A percentile compares a stretch with the other conserved stretches of the same genome.
phyloP scores from a whole-genome alignment of 2,797 vertebrate species.

The Chelmon rostratus region DNA sequence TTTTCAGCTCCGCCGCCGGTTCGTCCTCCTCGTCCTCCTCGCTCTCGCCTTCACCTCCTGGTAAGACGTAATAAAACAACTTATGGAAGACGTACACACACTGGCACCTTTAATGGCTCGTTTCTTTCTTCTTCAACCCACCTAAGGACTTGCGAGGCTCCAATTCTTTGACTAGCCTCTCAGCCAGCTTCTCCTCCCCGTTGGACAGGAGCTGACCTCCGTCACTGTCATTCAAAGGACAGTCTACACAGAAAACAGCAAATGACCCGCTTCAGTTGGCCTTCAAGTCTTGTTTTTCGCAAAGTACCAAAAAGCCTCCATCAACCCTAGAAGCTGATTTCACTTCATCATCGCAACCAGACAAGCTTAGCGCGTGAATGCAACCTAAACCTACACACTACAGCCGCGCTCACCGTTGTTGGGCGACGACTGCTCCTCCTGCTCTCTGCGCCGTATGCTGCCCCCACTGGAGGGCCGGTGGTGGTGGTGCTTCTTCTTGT shows the following conservation, averaged over 20 bases:
- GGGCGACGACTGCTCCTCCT: conserved; percentile 80
- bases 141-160: conserved; percentile 90
- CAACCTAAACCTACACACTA: not conserved
- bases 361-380: not conserved
- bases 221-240: conserved; percentile 76
- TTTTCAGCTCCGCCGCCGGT: conserved; percentile 83
- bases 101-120: not conserved
- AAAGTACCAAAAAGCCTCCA: not conserved
- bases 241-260: conserved; percentile 72
- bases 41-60: conserved; percentile 89
- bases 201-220: conserved; percentile 84
- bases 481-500: conserved; percentile 87
- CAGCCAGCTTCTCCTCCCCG: conserved; percentile 87
- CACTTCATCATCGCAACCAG: not conserved
- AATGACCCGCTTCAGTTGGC: not conserved
- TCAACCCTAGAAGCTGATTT: not conserved
- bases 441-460: conserved; percentile 85
- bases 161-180: conserved; percentile 79
- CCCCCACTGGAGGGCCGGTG: conserved; percentile 73
- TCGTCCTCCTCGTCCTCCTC: conserved; percentile 93
- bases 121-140: conserved; percentile 62
- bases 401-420: conserved; percentile 80
- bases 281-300: too few species aligned
- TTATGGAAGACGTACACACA: not conserved
- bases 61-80: conserved; percentile 7